These are phyloP conservation scores for Silurus lanzhouensis DNA, from an alignment of 2,797 vertebrate species.

Conservation along the genomic window DNA sequence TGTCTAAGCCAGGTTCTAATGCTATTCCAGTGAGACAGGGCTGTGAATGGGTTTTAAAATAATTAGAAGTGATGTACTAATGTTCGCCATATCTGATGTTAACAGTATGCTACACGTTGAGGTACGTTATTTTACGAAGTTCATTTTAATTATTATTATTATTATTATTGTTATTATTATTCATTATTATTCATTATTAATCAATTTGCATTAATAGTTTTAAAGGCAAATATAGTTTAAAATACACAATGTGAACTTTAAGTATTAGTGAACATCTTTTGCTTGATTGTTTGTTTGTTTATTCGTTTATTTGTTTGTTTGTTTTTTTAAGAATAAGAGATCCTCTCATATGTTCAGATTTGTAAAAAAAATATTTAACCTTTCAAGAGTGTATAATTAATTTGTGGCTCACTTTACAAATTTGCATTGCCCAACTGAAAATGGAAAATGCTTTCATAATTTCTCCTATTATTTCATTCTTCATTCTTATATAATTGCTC, in stretches of 20 bases:
- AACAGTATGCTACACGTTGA: constrained; percentile 6
- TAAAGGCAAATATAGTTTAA: not conserved
- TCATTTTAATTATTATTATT: not conserved
- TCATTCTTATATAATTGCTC: not conserved
- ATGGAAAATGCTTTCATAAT: not conserved
- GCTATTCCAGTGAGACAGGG: constrained; percentile 36
- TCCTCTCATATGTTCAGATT: not conserved
- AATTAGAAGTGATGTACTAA: constrained; percentile 34
- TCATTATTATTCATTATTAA: not conserved
- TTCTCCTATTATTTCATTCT: not conserved
- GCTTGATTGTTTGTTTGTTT: not conserved
- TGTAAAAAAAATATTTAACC: constrained; percentile 1
- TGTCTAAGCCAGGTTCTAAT: constrained; percentile 41
- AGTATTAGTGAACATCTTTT: not conserved
- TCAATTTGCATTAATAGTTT: not conserved
- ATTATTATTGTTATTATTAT: not conserved
- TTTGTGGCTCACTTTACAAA: not conserved
- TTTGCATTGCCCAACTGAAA: too few relatives aligned
- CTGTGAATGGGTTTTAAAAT: constrained; percentile 40
- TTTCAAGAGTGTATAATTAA: not conserved
- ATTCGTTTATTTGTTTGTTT: not conserved
- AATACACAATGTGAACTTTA: not conserved
- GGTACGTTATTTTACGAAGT: not conserved
- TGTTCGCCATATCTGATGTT: constrained; percentile 11
- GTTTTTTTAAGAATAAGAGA: too few relatives aligned